Conservation (phyloP, 2,113 vertebrate species). For the Lipotes vexillifer region DNA sequence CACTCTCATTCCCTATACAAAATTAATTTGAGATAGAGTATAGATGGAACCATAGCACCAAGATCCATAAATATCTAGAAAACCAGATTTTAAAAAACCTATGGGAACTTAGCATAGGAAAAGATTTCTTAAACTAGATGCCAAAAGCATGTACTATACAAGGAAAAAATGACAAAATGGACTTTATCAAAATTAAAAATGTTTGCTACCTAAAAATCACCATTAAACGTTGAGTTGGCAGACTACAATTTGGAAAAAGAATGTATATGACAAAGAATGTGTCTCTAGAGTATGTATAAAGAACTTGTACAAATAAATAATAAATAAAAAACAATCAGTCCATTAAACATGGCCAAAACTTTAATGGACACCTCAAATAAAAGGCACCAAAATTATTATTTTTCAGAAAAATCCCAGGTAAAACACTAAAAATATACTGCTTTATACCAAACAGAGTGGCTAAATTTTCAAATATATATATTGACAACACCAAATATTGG, state of each 20-base stretch:
- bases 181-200: not conserved
- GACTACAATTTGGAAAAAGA: not conserved
- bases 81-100: not conserved
- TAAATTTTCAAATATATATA: not conserved
- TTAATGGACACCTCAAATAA: not conserved
- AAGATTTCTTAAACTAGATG: not conserved
- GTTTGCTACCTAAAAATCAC: not conserved
- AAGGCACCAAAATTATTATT: not conserved
- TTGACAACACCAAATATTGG: not conserved
- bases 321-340: not conserved
- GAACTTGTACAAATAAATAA: not conserved
- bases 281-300: not conserved
- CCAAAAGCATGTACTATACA: not conserved
- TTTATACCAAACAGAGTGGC: not conserved
- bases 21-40: not conserved
- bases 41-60: not conserved
- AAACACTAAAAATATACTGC: not conserved
- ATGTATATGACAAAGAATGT: not conserved
- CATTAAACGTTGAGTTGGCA: not conserved
- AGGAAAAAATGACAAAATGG: not conserved
- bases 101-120: not conserved
- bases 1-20: not conserved
- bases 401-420: not conserved
- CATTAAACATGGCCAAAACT: not conserved
- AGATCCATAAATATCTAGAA: not conserved